These are phyloP conservation scores for Epinotia ramella DNA, from an alignment of 2,888 invertebrate species.

Conservation along the genomic window DNA sequence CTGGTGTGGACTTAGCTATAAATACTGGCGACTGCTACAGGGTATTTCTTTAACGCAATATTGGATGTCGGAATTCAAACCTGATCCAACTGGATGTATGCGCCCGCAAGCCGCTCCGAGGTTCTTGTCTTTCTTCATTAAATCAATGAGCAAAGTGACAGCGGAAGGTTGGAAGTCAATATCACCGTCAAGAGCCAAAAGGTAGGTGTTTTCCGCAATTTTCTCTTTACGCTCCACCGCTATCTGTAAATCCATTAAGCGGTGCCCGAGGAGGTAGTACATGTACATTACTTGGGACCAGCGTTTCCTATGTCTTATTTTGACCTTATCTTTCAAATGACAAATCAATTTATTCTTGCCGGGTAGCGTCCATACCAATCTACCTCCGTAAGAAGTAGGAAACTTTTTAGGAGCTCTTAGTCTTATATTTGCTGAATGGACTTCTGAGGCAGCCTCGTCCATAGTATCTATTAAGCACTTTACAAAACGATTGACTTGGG, in stretches of 20 bases:
- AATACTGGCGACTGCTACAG: neutral
- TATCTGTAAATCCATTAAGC: slow-evolving; percentile 88
- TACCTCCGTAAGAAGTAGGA: slow-evolving; percentile 94
- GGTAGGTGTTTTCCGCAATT: slow-evolving; percentile 92
- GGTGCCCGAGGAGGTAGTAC: slow-evolving; percentile 95
- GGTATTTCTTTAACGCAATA: neutral
- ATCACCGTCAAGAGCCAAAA: slow-evolving; percentile 94
- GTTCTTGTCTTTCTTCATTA: slow-evolving; percentile 93
- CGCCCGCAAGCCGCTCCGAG: slow-evolving; percentile 95
- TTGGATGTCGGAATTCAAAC: slow-evolving; percentile 51
- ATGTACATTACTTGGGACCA: slow-evolving; percentile 99
- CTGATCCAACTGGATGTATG: slow-evolving; percentile 94
- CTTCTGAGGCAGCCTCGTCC: slow-evolving; percentile 90
- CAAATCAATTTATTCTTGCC: slow-evolving; percentile 93
- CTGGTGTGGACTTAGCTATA: no score
- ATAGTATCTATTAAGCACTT: slow-evolving; percentile 89
- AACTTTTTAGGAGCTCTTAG: slow-evolving; percentile 89
- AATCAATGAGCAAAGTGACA: slow-evolving; percentile 91
- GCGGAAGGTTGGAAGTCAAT: slow-evolving; percentile 94
- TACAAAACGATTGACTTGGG: slow-evolving; percentile 93
- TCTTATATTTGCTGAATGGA: slow-evolving; percentile 87
- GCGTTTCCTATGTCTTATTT: slow-evolving; percentile 95
- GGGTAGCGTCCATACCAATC: slow-evolving; percentile 93
- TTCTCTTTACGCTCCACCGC: slow-evolving; percentile 86
- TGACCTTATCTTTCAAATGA: slow-evolving; percentile 95